Evolutionary conservation across 2,797 vertebrate genomes (phyloP), one percentile per base, ranked within the genome.

Genomic region (Bradypus variegatus): DNA sequence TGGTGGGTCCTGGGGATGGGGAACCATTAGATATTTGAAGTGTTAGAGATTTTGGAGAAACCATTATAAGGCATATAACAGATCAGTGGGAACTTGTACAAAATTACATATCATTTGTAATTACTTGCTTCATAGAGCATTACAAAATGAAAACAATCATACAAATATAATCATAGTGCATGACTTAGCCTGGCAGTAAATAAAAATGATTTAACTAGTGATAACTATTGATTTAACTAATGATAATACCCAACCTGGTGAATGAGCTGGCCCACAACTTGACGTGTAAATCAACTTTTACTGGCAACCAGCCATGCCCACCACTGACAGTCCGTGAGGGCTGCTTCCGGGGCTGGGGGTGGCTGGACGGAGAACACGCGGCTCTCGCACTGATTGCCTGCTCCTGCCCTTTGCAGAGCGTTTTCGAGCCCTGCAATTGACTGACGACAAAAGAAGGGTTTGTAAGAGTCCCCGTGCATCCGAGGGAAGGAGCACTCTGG

Each of bases 21-120:
- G 48, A 21, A 15, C 36, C 16, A 1, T 8, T 2, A 6, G 38
- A 7, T 1, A 5, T 10, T 2, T 4, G 33, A 27, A 21, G 25
- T 6, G 60, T 25, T 31, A 73, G 6, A 60, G 36, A 8, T 33
- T 65, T 69, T 23, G 88, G 58, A 76, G 65, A 77, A 38, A 18
- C 58, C 19, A 27, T 38, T 69, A 21, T 10, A 3, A 6, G 78
- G 29, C 41, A 29, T 69, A 27, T 38, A 18, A 38, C 36, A 60
- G 81, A 58, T 27, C 7, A 3, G 10, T 31, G 18, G 65, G 31
- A 72, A 31, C 7, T 2, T n/a, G 33, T 41, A 19, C 33, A 2
- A 77, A 84, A 81, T 5, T 6, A 25, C n/a, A n/a, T n/a, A n/a
- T n/a, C n/a, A n/a, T n/a, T n/a, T n/a, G n/a, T n/a, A 84, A 81